Evolutionary conservation across 2,888 invertebrate genomes (phyloP), one percentile per base, ranked within the genome.

Genomic region (Zygaena filipendulae): DNA sequence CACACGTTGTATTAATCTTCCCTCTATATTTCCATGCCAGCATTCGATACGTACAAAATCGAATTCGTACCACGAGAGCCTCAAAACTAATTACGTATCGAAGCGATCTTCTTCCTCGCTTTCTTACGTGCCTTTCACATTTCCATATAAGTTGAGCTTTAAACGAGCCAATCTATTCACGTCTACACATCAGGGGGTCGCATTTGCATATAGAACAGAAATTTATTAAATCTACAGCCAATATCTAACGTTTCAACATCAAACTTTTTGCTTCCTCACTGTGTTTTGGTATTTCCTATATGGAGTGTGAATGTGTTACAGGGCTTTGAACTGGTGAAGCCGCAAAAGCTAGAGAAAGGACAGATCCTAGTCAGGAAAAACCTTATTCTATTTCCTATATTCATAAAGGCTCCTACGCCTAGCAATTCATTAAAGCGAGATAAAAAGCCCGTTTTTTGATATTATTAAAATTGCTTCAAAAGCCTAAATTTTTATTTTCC

Each of bases 201-300:
- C 69, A 79, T 79, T 79, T 79, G 77, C 79, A 77, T 79, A 77
- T 79, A 77, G 74, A 79, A 75, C 72, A 75, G 75, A 75, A 77
- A 79, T 79, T 79, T 79, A 79, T 79, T 79, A 79, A 79, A 79
- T 79, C 79, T 77, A 77, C 75, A 69, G 75, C 72, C 77, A 77
- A 79, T 79, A 79, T 75, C 66, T 67, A 55, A 61, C 72, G 75
- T 67, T 63, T 62, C 67, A 59, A 72, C 72, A 74, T 69, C 66
- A 66, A 72, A 71, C 67, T 72, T 68, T 16, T 74, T 63, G 63
- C 70, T 68, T 67, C 63, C 64, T 59, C 52, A 47, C 54, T 52
- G 57, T 56, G 57, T 60, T 55, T 53, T 51, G 56, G 61, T 63
- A 62, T 59, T 67, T 67, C n/a, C 68, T 68, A 70, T 66, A 7